Evolutionary conservation across 2,113 vertebrate genomes (phyloP), one percentile per base, ranked within the genome.

Genomic region (Sander lucioperca): DNA sequence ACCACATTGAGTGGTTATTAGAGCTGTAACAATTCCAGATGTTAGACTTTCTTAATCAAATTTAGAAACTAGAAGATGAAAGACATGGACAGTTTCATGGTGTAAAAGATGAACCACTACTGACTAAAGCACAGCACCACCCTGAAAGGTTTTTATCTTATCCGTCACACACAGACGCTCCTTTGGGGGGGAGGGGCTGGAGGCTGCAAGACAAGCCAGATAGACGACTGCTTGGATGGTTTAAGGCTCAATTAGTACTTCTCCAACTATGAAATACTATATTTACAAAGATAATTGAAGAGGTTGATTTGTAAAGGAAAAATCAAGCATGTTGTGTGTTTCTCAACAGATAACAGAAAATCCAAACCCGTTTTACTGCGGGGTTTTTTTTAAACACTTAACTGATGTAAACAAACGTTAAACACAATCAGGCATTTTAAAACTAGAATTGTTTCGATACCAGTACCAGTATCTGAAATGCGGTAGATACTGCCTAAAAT

Each of bases 121-220:
- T 7, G 11, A 43, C 36, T 36, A 36, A 36, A 36, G 23, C 0
- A 3, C 6, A 39, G 58, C 68, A 19, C 7, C 63, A 21, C 84
- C 86, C 75, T 47, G 13, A 57, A 11, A 69, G n/a, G 11, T 43
- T n/a, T 2, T 36, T 36, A 18, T 19, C 43, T 88, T 86, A 86
- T 90, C 83, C 66, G 53, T 39, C 16, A 14, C 58, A 39, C 47
- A 47, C 89, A 90, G 67, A 84, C 15, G 16, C 0, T 4, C 12
- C 8, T 59, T 11, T 25, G 67, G 0, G 33, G 19, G 67, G 64
- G 82, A 47, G 47, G 67, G 48, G 45, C 39, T 1, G 39, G 6
- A 25, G 47, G 36, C 10, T 21, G 23, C 1, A 8, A 1, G 27
- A 68, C 3, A 3, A 51, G 6, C 1, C 1, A 27, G 33, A 80